Conservation (phyloP, 2,888 invertebrate genomes). For the Leucoma salicis region DNA sequence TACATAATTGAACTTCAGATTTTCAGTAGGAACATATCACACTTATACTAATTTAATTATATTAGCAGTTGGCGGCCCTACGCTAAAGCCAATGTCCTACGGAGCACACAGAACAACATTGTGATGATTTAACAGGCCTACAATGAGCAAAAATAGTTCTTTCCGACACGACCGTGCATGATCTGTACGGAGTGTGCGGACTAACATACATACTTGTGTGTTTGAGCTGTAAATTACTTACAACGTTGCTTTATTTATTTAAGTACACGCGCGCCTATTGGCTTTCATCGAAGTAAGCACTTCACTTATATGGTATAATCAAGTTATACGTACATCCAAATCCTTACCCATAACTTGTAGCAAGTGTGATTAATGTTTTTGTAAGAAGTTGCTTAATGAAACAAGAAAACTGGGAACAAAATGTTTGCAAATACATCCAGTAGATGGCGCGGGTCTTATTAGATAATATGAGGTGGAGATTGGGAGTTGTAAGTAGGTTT, state of each 20-base stretch:
- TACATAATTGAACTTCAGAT: no score
- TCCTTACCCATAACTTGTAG: no score
- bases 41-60: no score
- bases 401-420: no score
- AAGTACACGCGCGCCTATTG: conserved; percentile 4
- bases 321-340: conserved; percentile 13
- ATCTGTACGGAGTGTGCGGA: conserved; percentile 32
- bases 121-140: conserved; percentile 68
- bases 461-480: no score
- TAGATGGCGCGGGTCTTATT: no score
- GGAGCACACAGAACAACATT: conserved; percentile 57
- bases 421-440: no score
- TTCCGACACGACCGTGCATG: conserved; percentile 51
- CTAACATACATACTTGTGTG: conserved; percentile 6
- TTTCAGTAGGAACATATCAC: no score
- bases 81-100: conserved; percentile 62
- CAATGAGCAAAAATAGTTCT: conserved; percentile 67
- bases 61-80: conserved; percentile 42
- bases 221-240: conserved; percentile 15
- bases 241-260: conserved; percentile 13
- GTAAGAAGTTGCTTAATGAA: no score
- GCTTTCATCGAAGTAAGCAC: conserved; percentile 5
- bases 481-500: no score
- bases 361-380: no score
- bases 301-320: conserved; percentile 1